Evolutionary conservation across 2,113 vertebrate genomes (phyloP).

Genomic region (Zosterops hypoxanthus): DNA sequence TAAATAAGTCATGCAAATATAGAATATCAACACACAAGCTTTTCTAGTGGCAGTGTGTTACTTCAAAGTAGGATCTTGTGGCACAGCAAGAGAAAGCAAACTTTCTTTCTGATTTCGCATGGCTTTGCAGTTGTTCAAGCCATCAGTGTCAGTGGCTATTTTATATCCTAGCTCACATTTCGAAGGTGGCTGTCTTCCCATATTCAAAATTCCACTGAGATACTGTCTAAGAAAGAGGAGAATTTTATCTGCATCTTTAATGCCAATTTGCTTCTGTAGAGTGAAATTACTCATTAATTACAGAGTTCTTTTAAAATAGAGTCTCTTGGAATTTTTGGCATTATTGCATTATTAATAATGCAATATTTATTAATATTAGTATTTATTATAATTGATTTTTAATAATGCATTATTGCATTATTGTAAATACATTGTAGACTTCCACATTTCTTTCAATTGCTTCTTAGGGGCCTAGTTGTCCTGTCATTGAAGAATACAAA

Average conservation of each 20-base stretch:
- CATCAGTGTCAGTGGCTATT: slow-evolving; percentile 61
- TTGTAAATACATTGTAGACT: background rate
- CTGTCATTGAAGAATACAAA: background rate
- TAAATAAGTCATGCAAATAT: background rate
- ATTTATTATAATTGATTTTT: background rate
- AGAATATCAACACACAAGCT: background rate
- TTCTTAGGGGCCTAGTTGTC: background rate
- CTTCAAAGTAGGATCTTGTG: background rate
- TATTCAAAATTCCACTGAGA: slow-evolving; percentile 34
- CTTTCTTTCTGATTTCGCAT: slow-evolving; percentile 32
- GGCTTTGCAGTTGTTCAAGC: slow-evolving; percentile 71
- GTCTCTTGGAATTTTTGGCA: background rate
- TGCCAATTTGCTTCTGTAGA: background rate
- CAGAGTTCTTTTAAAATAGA: background rate
- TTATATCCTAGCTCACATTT: slow-evolving; percentile 67
- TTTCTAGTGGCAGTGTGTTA: background rate
- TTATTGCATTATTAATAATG: background rate
- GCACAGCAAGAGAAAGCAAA: background rate
- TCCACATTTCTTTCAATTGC: background rate
- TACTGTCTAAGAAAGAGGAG: slow-evolving; percentile 34
- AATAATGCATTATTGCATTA: background rate
- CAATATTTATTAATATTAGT: background rate
- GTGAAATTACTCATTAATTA: background rate
- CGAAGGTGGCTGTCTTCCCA: background rate
- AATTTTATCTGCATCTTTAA: background rate